Conservation (phyloP, 2,797 vertebrate species). For the Semotilus atromaculatus region DNA sequence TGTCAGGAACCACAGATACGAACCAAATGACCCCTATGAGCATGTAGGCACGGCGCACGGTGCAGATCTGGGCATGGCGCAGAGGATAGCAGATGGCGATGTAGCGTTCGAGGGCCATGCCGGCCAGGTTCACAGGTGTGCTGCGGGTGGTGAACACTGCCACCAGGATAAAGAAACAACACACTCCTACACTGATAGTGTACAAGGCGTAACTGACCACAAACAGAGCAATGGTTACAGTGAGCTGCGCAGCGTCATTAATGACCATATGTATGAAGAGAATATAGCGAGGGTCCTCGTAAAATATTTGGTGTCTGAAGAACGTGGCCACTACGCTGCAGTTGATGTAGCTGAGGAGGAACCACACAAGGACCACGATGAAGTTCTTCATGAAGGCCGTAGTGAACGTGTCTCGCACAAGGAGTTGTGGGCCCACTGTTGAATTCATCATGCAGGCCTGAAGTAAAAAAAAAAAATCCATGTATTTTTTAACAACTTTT, state of each 20-base stretch:
- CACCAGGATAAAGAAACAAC: conserved; percentile 76
- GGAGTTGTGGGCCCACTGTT: conserved; percentile 45
- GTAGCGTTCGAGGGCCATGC: conserved; percentile 80
- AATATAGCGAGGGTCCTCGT: conserved; percentile 79
- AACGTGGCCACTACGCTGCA: conserved; percentile 70
- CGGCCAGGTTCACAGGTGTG: conserved; percentile 75
- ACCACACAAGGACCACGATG: conserved; percentile 71
- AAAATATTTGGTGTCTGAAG: conserved; percentile 73
- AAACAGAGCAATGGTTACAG: conserved; percentile 69
- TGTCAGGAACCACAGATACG: conserved; percentile 68
- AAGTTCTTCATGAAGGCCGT: conserved; percentile 73
- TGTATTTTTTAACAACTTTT: neutral
- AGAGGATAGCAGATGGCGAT: conserved; percentile 76
- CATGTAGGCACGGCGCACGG: conserved; percentile 66
- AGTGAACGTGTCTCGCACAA: conserved; percentile 69
- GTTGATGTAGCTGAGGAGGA: conserved; percentile 75
- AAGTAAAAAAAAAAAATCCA: neutral
- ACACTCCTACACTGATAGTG: conserved; percentile 73
- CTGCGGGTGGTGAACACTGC: conserved; percentile 79
- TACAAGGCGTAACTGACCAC: conserved; percentile 76
- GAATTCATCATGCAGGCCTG: conserved; percentile 51
- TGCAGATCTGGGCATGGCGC: conserved; percentile 74
- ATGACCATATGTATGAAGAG: conserved; percentile 83
- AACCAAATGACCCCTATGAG: conserved; percentile 75
- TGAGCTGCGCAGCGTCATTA: conserved; percentile 76